Evolutionary conservation across 2,113 vertebrate genomes (phyloP), one percentile per base, ranked within the genome.

Genomic region (Lepisosteus oculatus): DNA sequence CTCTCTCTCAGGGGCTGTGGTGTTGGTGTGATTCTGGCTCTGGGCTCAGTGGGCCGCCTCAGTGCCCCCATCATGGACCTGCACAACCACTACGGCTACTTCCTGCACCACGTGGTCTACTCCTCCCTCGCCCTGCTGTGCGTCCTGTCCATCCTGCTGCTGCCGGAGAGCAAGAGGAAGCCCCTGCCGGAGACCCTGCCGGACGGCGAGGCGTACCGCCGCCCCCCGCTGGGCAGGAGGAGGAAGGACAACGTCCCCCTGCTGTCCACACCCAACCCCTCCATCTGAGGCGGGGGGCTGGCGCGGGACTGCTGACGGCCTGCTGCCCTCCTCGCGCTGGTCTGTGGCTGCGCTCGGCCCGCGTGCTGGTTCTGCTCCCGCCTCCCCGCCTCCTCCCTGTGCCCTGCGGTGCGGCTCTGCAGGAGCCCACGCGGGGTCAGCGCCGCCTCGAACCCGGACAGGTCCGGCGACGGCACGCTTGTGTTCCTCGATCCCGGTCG

Each of bases 121-220:
- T 95, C 95, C 0, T 94, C 94, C 44, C 89, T 95, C 69, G 94
- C 93, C 12, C 90, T 96, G 69, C 86, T 96, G 69, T 93, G 93
- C 45, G 93, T 95, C 47, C 92, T 96, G n/a, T 95, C 94, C 86
- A 92, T 96, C 65, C 91, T 96, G 87, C 89, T 96, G 69, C 90
- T 96, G 71, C 95, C 95, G 0, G 95, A 96, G 82, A 96, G 93
- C 89, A 95, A 95, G 81, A 92, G 94, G 80, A 95, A 95, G 82
- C 88, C 93, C 0, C 87, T 96, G 80, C 95, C 94, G 0, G 94
- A 96, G 85, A 90, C 90, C 17, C 88, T 96, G 74, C 86, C 83
- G 0, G 94, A 96, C 0, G 95, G 93, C 1, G 95, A 96, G 82
- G 93, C 91, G 77, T 96, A 92, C 84, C 87, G 92, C 0, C 86